These are phyloP conservation scores for Heliconius aoede DNA, from an alignment of 2,888 invertebrate species.

Conservation along the genomic window DNA sequence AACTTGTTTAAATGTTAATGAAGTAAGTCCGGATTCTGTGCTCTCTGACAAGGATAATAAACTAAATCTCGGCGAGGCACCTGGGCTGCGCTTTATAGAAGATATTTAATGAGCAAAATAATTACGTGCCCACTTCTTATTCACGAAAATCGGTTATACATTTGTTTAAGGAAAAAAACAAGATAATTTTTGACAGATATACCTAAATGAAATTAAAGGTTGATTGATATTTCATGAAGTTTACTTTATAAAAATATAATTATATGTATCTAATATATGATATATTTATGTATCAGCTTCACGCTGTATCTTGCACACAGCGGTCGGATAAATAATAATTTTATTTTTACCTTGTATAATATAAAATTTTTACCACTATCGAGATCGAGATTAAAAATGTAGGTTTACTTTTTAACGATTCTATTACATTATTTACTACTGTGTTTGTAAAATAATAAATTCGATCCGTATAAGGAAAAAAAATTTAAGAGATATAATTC, in stretches of 20 bases:
- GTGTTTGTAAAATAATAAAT: neutral
- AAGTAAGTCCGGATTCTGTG: conserved; percentile 67
- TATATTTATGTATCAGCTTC: no score
- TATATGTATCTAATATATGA: no score
- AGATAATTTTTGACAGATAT: no score
- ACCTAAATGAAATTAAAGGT: no score
- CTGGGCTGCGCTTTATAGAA: conserved; percentile 43
- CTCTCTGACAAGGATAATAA: conserved; percentile 62
- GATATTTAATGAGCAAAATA: conserved; percentile 22
- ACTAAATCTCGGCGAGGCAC: conserved; percentile 45
- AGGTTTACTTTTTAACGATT: neutral
- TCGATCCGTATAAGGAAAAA: neutral
- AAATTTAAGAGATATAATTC: neutral
- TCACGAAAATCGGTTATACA: conserved; percentile 1
- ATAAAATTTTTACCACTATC: no score
- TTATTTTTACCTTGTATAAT: no score
- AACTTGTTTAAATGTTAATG: conserved; percentile 83
- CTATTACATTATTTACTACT: neutral
- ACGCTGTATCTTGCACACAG: no score
- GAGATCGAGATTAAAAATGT: no score
- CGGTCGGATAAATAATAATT: no score
- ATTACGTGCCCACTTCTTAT: conserved; percentile 8
- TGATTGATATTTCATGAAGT: no score
- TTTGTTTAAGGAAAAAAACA: neutral
- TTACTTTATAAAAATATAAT: no score